These are phyloP conservation scores for Pseudochirops corinnae DNA, from an alignment of 2,797 vertebrate genomes.

Conservation along the genomic window DNA sequence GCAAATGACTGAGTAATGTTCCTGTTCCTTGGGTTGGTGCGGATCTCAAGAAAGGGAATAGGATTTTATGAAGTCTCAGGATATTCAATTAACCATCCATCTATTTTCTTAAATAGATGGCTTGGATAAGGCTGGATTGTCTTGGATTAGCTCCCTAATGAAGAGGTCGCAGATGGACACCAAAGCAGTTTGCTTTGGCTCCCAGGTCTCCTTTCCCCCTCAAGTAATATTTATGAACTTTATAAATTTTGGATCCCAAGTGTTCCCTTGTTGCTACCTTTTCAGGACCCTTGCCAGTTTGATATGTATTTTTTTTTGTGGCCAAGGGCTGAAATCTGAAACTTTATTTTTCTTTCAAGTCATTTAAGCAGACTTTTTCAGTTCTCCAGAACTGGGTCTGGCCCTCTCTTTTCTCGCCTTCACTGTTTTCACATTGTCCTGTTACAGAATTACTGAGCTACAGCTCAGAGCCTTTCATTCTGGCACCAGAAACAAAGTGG, in stretches of 20 bases:
- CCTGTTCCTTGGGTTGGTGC: neutral
- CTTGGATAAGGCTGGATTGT: constrained; percentile 68
- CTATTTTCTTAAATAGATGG: constrained; percentile 72
- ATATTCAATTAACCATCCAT: constrained; percentile 24
- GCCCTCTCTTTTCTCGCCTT: neutral
- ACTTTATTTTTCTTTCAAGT: constrained; percentile 68
- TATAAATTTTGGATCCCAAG: constrained; percentile 68
- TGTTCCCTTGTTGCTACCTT: constrained; percentile 55
- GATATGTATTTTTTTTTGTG: constrained; percentile 66
- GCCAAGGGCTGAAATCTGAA: constrained; percentile 67
- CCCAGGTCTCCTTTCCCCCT: constrained; percentile 58
- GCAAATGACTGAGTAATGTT: neutral
- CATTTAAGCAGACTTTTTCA: constrained; percentile 62
- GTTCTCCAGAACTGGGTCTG: constrained; percentile 47
- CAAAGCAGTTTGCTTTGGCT: constrained; percentile 63
- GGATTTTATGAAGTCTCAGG: constrained; percentile 56
- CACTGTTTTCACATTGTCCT: constrained; percentile 67
- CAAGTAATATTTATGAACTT: constrained; percentile 72
- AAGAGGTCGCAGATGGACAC: constrained; percentile 59
- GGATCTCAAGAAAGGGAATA: constrained; percentile 43
- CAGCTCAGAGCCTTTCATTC: constrained; percentile 42
- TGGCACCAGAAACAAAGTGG: constrained; percentile 28
- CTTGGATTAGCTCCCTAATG: constrained; percentile 51
- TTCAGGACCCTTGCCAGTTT: constrained; percentile 72
- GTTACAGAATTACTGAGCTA: constrained; percentile 56